phyloP scores from a whole-genome alignment of 2,113 vertebrate genomes.

The Python bivittatus region DNA sequence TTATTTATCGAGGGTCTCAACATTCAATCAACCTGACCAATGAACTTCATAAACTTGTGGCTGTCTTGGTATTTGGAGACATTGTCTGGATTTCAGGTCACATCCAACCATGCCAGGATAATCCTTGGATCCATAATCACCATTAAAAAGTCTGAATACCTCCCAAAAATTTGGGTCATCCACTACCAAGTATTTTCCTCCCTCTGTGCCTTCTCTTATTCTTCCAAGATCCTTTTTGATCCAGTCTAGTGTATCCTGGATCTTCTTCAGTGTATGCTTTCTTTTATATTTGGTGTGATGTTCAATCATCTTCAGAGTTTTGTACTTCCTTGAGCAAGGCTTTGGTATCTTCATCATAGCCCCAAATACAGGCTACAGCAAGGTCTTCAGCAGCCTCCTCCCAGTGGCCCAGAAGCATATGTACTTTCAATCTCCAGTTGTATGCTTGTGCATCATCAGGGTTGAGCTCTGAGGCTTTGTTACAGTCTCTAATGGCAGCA shows the following conservation, averaged over 20 bases:
- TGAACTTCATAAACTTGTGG: slow-evolving; percentile 27
- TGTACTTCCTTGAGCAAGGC: slow-evolving; percentile 78
- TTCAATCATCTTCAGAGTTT: slow-evolving; percentile 74
- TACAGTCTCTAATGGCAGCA: slow-evolving; percentile 76
- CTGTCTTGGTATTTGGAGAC: slow-evolving; percentile 16
- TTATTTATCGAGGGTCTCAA: no score
- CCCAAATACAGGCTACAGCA: slow-evolving; percentile 78
- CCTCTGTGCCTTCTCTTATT: slow-evolving; percentile 76
- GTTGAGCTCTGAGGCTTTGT: slow-evolving; percentile 78
- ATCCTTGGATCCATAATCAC: slow-evolving; percentile 9
- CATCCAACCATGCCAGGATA: slow-evolving; percentile 18
- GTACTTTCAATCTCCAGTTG: slow-evolving; percentile 80
- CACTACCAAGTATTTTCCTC: slow-evolving; percentile 36
- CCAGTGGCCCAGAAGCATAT: slow-evolving; percentile 80
- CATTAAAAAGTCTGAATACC: slow-evolving; percentile 4
- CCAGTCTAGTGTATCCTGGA: slow-evolving; percentile 70
- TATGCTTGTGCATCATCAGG: slow-evolving; percentile 81
- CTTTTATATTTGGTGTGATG: slow-evolving; percentile 78
- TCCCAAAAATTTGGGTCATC: not conserved
- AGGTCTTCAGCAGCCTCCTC: slow-evolving; percentile 78
- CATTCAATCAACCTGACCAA: slow-evolving; percentile 9
- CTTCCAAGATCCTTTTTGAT: slow-evolving; percentile 79
- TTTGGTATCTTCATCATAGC: slow-evolving; percentile 80
- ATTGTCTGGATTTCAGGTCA: slow-evolving; percentile 14
- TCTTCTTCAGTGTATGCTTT: slow-evolving; percentile 76